Evolutionary conservation across 2,113 vertebrate genomes (phyloP).

Genomic region (Scomber japonicus): DNA sequence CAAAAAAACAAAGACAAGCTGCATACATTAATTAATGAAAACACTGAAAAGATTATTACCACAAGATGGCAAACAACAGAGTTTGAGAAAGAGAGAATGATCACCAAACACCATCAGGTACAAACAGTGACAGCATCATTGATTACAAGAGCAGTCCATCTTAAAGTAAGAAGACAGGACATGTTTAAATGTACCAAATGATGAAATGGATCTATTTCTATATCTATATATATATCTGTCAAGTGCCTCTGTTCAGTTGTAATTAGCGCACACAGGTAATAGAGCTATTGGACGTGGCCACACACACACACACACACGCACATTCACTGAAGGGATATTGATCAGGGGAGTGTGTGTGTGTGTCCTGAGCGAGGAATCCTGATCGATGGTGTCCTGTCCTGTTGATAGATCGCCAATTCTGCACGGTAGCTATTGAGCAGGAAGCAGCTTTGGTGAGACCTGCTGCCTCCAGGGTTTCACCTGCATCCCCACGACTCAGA

Average conservation of each 20-base stretch:
- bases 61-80: too few relatives aligned
- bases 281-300: constrained; percentile 51
- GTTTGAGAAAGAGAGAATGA: too few relatives aligned
- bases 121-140: too few relatives aligned
- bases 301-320: constrained; percentile 34
- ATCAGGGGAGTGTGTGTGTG: constrained; percentile 53
- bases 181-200: too few relatives aligned
- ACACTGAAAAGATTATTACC: too few relatives aligned
- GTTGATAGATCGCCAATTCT: constrained; percentile 80
- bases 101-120: too few relatives aligned
- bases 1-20: too few relatives aligned
- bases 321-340: constrained; percentile 49
- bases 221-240: neutral
- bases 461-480: constrained; percentile 50
- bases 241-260: constrained; percentile 51
- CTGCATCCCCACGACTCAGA: constrained; percentile 14
- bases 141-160: too few relatives aligned
- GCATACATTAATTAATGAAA: too few relatives aligned
- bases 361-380: constrained; percentile 66
- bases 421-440: constrained; percentile 70
- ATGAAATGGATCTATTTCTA: too few relatives aligned
- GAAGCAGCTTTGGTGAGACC: constrained; percentile 63
- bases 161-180: too few relatives aligned
- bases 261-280: constrained; percentile 68
- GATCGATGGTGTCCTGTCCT: constrained; percentile 80